Percentiles rank a stretch among this genome's conserved stretches.
Conservation (phyloP, 2,888 invertebrate species). For the Tetropium fuscum region DNA sequence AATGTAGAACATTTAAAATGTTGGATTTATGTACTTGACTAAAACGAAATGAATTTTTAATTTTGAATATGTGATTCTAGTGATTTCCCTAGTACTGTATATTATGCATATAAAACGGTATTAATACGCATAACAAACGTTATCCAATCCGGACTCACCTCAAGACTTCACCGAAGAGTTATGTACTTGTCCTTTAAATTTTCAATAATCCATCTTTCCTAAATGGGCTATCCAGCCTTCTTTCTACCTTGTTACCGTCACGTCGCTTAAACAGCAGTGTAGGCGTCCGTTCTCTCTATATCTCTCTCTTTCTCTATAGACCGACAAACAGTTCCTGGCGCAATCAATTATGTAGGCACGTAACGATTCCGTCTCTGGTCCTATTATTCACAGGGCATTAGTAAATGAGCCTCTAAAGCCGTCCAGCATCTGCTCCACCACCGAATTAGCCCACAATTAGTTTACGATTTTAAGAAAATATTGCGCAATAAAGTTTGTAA, state of each 20-base stretch:
- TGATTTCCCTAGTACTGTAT: no score
- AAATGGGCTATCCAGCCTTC: neutral
- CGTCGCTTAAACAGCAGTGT: neutral
- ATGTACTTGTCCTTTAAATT: no score
- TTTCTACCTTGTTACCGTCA: slow-evolving; percentile 4
- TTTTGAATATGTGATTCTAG: no score
- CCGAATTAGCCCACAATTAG: slow-evolving; percentile 23
- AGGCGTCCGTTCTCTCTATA: no score
- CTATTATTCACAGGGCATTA: slow-evolving; percentile 57
- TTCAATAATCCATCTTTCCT: neutral
- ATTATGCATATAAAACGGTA: no score
- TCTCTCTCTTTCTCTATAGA: slow-evolving; percentile 25
- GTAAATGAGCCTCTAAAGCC: slow-evolving; percentile 50
- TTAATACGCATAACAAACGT: no score
- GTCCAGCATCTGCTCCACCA: slow-evolving; percentile 20
- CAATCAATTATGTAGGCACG: slow-evolving; percentile 55
- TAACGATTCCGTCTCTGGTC: slow-evolving; percentile 46
- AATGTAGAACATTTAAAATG: no score
- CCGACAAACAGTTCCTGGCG: slow-evolving; percentile 50
- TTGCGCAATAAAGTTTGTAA: slow-evolving; percentile 11
- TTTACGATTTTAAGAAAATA: slow-evolving; percentile 14
- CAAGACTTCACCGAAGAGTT: no score
- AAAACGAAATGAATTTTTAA: no score
- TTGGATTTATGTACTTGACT: no score
- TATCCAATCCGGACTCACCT: no score